phyloP scores from a whole-genome alignment of 2,113 vertebrate genomes.

The Malurus alboscapulatus region DNA sequence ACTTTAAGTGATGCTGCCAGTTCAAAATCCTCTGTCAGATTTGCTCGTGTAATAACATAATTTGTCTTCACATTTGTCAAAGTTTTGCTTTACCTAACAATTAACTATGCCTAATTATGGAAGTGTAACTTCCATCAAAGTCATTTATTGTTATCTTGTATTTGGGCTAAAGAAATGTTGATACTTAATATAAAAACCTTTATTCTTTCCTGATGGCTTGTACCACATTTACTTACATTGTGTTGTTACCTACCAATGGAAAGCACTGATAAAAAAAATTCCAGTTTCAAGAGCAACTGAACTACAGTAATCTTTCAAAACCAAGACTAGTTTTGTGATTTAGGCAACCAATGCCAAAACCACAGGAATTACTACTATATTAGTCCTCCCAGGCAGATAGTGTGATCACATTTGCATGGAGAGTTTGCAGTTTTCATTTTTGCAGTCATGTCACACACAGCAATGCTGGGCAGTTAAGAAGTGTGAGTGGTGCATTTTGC shows the following conservation, averaged over 20 bases:
- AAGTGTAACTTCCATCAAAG: not conserved
- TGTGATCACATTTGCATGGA: not conserved
- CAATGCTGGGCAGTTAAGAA: not conserved
- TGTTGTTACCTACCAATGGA: not conserved
- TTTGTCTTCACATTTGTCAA: not conserved
- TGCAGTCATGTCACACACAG: accelerated
- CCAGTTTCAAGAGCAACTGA: not conserved
- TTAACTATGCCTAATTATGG: not conserved
- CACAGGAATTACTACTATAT: not conserved
- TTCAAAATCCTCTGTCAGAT: not conserved
- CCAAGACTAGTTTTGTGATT: not conserved
- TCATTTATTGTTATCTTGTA: not conserved
- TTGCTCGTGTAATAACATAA: not conserved
- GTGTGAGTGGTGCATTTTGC: not conserved
- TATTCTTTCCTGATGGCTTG: not conserved
- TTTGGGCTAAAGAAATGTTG: not conserved
- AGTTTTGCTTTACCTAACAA: not conserved
- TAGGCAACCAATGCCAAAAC: not conserved
- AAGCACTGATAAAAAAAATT: not conserved
- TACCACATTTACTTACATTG: not conserved
- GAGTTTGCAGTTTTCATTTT: not conserved
- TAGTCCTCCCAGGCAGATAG: not conserved
- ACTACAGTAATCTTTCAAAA: not conserved
- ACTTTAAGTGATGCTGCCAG: not conserved
- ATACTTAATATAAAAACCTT: not conserved